These are phyloP conservation scores for Anodontia alba DNA, from an alignment of 2,888 invertebrate species.

Conservation along the genomic window DNA sequence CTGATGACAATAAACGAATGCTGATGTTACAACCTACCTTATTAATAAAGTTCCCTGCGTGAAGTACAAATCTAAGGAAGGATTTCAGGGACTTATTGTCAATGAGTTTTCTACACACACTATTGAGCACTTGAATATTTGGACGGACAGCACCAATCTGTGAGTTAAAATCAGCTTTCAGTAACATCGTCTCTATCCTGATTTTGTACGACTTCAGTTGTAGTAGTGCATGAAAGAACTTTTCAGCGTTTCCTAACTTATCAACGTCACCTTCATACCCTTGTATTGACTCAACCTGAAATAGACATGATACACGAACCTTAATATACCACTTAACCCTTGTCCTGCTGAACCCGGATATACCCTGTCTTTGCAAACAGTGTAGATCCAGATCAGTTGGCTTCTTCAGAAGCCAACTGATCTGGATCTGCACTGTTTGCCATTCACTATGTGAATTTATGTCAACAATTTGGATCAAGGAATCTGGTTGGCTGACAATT, in stretches of 20 bases:
- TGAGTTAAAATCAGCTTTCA: slow-evolving; percentile 97
- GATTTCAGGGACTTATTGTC: slow-evolving; percentile 91
- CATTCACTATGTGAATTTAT: too few relatives aligned
- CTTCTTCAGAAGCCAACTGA: too few relatives aligned
- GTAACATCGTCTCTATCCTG: slow-evolving; percentile 96
- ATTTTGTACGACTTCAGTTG: slow-evolving; percentile 90
- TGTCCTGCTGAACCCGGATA: too few relatives aligned
- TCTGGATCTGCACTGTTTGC: too few relatives aligned
- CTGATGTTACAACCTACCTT: slow-evolving; percentile 88
- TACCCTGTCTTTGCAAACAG: too few relatives aligned
- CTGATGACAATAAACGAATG: too few relatives aligned
- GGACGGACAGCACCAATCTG: slow-evolving; percentile 95
- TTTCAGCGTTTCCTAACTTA: slow-evolving; percentile 86
- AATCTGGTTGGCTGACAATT: too few relatives aligned
- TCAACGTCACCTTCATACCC: slow-evolving; percentile 83
- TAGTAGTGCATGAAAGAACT: slow-evolving; percentile 85
- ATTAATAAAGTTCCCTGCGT: slow-evolving; percentile 98
- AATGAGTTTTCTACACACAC: slow-evolving; percentile 91
- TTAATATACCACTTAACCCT: too few relatives aligned
- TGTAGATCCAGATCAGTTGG: too few relatives aligned
- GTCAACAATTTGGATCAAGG: too few relatives aligned
- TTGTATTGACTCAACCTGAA: slow-evolving; percentile 82
- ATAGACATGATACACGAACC: too few relatives aligned
- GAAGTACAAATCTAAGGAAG: slow-evolving; percentile 96
- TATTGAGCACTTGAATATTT: slow-evolving; percentile 94